Percentiles rank a stretch among this genome's conserved stretches.
phyloP scores from a whole-genome alignment of 2,113 vertebrate species.

The Phyllostomus hastatus region DNA sequence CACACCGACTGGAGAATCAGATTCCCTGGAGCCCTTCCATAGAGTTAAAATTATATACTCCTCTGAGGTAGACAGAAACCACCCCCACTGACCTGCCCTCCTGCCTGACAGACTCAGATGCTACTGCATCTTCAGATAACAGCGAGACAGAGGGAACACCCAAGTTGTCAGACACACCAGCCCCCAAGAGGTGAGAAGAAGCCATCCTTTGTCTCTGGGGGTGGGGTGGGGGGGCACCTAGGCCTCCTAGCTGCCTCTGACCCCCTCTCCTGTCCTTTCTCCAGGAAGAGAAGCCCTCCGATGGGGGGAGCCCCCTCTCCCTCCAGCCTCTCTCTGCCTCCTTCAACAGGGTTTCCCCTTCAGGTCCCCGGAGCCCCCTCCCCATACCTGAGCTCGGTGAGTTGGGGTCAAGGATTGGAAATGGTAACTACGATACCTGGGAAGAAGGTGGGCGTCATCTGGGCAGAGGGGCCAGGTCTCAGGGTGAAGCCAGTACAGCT shows the following conservation, averaged over 20 bases:
- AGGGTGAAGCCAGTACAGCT: neutral
- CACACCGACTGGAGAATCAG: neutral
- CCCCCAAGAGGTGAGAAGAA: constrained; percentile 86
- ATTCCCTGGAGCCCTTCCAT: neutral
- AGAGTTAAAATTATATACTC: neutral
- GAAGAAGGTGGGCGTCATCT: neutral
- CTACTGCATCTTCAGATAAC: constrained; percentile 92
- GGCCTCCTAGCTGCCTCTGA: constrained; percentile 47
- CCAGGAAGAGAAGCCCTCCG: constrained; percentile 78
- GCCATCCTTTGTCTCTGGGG: neutral
- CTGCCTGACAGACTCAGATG: constrained; percentile 86
- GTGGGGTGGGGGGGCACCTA: too few relatives aligned
- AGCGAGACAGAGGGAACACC: constrained; percentile 88
- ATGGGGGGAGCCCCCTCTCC: constrained; percentile 74
- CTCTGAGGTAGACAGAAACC: neutral
- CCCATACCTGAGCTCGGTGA: constrained; percentile 79
- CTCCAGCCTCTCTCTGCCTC: constrained; percentile 75
- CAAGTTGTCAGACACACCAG: constrained; percentile 84
- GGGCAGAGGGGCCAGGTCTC: neutral
- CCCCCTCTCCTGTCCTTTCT: constrained; percentile 23
- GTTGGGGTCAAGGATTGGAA: constrained; percentile 44
- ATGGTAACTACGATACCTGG: neutral
- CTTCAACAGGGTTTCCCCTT: constrained; percentile 67
- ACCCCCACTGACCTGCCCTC: neutral
- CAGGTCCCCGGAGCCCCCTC: constrained; percentile 73